These are phyloP conservation scores for Ommatoiulus sabulosus DNA, from an alignment of 2,888 invertebrate species.

Conservation along the genomic window DNA sequence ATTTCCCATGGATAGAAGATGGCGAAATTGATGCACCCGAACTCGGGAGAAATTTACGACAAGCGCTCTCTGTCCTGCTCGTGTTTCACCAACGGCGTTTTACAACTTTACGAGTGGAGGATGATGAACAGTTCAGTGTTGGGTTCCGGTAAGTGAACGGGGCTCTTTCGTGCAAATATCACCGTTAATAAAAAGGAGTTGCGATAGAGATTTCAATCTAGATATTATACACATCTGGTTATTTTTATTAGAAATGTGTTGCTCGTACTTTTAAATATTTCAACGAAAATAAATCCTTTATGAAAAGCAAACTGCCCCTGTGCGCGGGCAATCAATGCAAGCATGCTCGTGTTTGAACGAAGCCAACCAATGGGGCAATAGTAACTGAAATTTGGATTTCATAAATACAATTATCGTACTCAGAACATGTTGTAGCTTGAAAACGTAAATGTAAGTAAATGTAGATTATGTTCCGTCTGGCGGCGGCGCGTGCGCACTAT, in stretches of 20 bases:
- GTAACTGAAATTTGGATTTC: neutral
- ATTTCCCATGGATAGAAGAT: neutral
- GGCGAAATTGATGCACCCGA: neutral
- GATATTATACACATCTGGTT: neutral
- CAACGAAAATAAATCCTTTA: no score
- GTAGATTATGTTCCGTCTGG: no score
- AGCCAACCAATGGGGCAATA: neutral
- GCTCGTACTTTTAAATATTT: neutral
- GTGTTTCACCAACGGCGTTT: neutral
- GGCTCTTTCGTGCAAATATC: neutral
- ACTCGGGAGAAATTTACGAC: neutral
- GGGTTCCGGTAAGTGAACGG: neutral
- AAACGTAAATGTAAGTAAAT: no score
- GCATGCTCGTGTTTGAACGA: neutral
- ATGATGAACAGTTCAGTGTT: neutral
- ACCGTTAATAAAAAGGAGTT: neutral
- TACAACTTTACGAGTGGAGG: neutral
- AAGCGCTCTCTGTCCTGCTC: neutral
- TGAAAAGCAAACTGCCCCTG: neutral
- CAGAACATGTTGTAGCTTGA: no score
- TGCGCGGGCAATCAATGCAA: neutral
- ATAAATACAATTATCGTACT: no score
- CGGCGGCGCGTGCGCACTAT: no score
- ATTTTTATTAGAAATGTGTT: neutral
- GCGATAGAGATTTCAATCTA: neutral